Percentiles rank a stretch among this genome's conserved stretches.
These are phyloP conservation scores for Bombus difficillimus DNA, from an alignment of 1,140 invertebrate genomes.

Conservation along the genomic window DNA sequence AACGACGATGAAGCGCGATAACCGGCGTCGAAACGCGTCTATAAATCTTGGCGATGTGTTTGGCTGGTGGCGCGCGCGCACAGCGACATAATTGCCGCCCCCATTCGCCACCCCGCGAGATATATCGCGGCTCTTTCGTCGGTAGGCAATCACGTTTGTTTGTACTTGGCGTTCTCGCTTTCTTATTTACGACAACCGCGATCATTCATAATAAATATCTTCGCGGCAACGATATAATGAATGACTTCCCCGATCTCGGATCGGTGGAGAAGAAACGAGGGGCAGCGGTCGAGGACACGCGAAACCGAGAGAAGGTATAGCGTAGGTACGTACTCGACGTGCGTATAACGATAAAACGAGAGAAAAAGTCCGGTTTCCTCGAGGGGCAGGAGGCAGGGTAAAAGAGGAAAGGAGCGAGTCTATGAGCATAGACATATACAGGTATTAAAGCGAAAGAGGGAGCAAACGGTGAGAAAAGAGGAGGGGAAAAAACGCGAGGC, in stretches of 20 bases:
- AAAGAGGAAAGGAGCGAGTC: not conserved
- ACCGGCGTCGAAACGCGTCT: slow-evolving; percentile 15
- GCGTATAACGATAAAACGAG: slow-evolving; percentile 2
- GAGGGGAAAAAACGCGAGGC: slow-evolving; percentile 41
- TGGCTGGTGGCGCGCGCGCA: not conserved
- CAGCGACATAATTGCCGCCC: slow-evolving; percentile 67
- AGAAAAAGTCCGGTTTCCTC: slow-evolving; percentile 11
- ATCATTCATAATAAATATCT: slow-evolving; percentile 68
- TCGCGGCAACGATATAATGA: slow-evolving; percentile 56
- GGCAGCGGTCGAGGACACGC: not conserved
- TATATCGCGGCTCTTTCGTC: slow-evolving; percentile 40
- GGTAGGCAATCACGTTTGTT: slow-evolving; percentile 55
- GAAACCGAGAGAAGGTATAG: not conserved
- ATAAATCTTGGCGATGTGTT: slow-evolving; percentile 49
- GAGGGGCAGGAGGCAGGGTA: too few species aligned
- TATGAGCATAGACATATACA: not conserved
- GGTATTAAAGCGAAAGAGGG: not conserved
- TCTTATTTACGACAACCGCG: slow-evolving; percentile 59
- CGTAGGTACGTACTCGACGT: not conserved
- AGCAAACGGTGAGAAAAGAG: slow-evolving; percentile 12
- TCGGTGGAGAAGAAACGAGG: not conserved
- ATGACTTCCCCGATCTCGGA: slow-evolving; percentile 36
- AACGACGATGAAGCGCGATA: not conserved
- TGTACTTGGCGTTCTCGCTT: slow-evolving; percentile 37
- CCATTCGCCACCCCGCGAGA: slow-evolving; percentile 56